A percentile compares a stretch with the other conserved stretches of the same genome.
phyloP scores from a whole-genome alignment of 2,888 invertebrate genomes.

The Phymatocera aterrima region DNA sequence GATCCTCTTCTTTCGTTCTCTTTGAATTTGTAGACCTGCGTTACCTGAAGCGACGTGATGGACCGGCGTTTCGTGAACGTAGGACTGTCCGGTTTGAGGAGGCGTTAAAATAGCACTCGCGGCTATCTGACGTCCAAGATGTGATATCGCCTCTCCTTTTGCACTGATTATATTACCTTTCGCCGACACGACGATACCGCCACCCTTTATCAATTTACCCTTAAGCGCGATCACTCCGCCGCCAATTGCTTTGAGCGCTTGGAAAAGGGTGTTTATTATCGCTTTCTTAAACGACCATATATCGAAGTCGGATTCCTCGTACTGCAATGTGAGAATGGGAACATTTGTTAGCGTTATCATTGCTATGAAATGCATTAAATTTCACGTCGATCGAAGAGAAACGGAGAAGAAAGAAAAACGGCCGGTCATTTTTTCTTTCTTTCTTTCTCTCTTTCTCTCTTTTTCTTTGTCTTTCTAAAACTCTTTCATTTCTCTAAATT shows the following conservation, averaged over 20 bases:
- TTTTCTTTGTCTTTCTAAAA: too few relatives aligned
- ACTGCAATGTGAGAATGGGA: too few relatives aligned
- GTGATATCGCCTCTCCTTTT: conserved; percentile 88
- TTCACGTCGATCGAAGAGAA: too few relatives aligned
- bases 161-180: conserved; percentile 83
- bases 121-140: conserved; percentile 87
- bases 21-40: background rate
- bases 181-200: conserved; percentile 82
- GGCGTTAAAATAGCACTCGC: conserved; percentile 83
- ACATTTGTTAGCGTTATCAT: too few relatives aligned
- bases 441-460: too few relatives aligned
- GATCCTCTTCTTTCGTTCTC: too few relatives aligned
- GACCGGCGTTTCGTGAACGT: conserved; percentile 51
- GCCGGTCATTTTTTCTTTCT: too few relatives aligned
- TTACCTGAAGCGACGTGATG: conserved; percentile 28
- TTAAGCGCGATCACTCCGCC: conserved; percentile 92
- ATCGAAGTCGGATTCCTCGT: conserved; percentile 76
- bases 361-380: too few relatives aligned
- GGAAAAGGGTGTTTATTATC: conserved; percentile 87
- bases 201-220: conserved; percentile 90
- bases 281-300: conserved; percentile 89
- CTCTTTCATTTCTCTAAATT: too few relatives aligned
- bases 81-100: conserved; percentile 56
- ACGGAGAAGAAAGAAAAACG: too few relatives aligned
- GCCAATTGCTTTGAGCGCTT: conserved; percentile 92